Evolutionary conservation across 2,113 vertebrate species (phyloP).

Genomic region (Parotia lawesii): DNA sequence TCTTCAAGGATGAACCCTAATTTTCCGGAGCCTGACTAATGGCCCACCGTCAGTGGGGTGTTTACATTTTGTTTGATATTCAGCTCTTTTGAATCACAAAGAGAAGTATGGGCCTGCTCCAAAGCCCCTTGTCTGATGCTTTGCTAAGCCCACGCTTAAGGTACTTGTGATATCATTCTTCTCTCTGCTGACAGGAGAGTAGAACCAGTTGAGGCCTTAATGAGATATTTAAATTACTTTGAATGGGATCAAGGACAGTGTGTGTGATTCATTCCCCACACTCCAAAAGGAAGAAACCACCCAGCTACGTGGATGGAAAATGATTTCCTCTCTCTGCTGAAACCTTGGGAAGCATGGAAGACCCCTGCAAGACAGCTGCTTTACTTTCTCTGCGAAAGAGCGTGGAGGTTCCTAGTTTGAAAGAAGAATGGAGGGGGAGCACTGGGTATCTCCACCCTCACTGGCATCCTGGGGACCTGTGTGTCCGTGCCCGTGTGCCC

Average conservation of each 20-base stretch:
- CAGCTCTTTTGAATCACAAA: background rate
- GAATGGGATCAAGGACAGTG: background rate
- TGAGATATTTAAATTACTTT: background rate
- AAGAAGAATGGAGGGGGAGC: background rate
- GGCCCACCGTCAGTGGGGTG: background rate
- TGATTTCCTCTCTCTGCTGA: background rate
- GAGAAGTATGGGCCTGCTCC: background rate
- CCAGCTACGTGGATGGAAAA: background rate
- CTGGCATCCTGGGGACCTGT: fast-evolving
- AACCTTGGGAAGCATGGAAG: background rate
- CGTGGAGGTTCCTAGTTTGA: background rate
- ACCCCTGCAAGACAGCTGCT: background rate
- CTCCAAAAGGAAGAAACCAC: background rate
- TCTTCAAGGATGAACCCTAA: background rate
- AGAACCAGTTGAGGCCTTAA: background rate
- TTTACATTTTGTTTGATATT: background rate
- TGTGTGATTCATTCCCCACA: background rate
- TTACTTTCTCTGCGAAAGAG: background rate
- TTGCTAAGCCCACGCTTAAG: background rate
- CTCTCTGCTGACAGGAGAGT: background rate
- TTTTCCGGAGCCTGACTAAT: background rate
- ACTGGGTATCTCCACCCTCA: background rate
- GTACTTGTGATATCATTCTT: background rate
- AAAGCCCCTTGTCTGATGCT: background rate
- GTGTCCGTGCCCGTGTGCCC: fast-evolving